Percentiles rank a stretch among this genome's conserved stretches.
phyloP scores from a whole-genome alignment of 2,797 vertebrate genomes.

The Sylvilagus floridanus region DNA sequence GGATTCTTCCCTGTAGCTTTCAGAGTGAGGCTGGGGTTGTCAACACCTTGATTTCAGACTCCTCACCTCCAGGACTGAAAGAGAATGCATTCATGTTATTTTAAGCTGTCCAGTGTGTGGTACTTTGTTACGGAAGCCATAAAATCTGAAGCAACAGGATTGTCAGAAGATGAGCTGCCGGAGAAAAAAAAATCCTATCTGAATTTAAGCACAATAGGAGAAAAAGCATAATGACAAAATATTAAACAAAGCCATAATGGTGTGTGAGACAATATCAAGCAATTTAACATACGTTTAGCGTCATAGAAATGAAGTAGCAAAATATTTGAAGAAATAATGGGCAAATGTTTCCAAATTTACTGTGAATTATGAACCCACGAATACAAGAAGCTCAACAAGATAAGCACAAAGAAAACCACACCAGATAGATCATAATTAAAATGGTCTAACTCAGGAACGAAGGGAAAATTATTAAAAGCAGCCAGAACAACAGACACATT shows the following conservation, averaged over 20 bases:
- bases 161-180: not conserved
- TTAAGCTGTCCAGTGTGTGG: not conserved
- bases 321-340: not conserved
- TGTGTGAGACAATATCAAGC: not conserved
- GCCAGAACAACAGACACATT: not conserved
- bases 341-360: constrained; percentile 5
- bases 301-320: not conserved
- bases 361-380: not conserved
- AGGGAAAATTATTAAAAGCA: not conserved
- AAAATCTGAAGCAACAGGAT: not conserved
- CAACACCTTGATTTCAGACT: not conserved
- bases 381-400: not conserved
- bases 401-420: constrained; percentile 34
- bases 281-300: not conserved
- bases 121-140: not conserved
- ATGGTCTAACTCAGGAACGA: not conserved
- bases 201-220: not conserved
- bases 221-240: not conserved
- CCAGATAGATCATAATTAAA: not conserved
- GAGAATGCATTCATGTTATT: not conserved
- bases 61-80: not conserved
- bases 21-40: not conserved
- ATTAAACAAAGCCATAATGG: not conserved
- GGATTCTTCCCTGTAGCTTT: not conserved
- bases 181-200: not conserved